Conservation (phyloP, 1,140 invertebrate species). For the Caenorhabditis briggsae region DNA sequence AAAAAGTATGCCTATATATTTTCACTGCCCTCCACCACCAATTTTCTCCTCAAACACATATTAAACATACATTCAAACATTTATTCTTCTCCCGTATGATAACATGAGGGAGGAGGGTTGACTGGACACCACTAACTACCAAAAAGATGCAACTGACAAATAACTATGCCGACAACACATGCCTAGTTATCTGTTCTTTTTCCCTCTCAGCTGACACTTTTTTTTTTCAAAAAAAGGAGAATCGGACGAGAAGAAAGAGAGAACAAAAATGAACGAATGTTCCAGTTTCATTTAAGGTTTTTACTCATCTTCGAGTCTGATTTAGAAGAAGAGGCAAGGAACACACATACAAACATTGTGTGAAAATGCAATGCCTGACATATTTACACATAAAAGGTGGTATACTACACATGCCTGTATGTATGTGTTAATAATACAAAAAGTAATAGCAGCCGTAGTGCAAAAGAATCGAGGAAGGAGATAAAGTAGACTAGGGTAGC, state of each 20-base stretch:
- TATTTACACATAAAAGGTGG: conserved; percentile 50
- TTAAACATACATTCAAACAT: background rate
- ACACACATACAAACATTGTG: conserved; percentile 7
- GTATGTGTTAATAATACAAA: no score
- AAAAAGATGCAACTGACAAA: conserved; percentile 40
- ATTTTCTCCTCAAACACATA: no score
- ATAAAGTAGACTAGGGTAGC: no score
- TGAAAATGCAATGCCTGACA: conserved; percentile 22
- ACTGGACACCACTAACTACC: conserved; percentile 23
- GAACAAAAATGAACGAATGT: background rate
- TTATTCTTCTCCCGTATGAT: conserved; percentile 24
- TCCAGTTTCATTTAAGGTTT: background rate
- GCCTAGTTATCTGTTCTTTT: conserved; percentile 44
- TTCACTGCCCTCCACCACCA: background rate
- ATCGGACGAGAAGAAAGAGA: background rate
- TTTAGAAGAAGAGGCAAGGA: background rate
- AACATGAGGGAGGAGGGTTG: background rate
- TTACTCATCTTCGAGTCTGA: background rate
- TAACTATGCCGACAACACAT: conserved; percentile 15
- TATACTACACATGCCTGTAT: conserved; percentile 37
- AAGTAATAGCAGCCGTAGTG: no score
- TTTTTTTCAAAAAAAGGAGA: conserved; percentile 6
- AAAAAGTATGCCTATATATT: background rate
- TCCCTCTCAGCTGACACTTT: conserved; percentile 24
- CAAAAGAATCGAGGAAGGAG: no score